Evolutionary conservation across 2,888 invertebrate genomes (phyloP).

Genomic region (Macropis europaea): DNA sequence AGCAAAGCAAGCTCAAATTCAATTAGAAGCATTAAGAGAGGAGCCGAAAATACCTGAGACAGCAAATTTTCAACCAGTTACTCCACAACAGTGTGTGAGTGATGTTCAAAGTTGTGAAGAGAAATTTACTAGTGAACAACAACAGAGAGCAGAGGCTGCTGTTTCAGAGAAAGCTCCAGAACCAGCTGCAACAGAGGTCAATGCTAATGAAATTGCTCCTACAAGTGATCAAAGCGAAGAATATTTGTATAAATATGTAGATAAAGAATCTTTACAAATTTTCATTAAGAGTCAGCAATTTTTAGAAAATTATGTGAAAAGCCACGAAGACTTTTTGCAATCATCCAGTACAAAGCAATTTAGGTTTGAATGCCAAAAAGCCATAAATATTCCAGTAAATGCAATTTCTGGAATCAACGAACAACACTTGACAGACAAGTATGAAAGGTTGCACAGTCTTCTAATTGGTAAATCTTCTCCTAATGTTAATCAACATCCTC

Average conservation of each 20-base stretch:
- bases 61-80: background rate
- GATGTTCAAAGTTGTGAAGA: too few species aligned
- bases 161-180: too few species aligned
- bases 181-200: too few species aligned
- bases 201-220: background rate
- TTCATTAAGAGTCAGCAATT: constrained; percentile 83
- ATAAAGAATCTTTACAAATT: constrained; percentile 80
- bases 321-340: constrained; percentile 83
- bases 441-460: constrained; percentile 86
- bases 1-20: constrained; percentile 77
- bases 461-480: constrained; percentile 86
- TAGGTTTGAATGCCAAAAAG: constrained; percentile 91
- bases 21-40: constrained; percentile 47
- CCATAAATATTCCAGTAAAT: constrained; percentile 93
- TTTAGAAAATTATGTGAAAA: constrained; percentile 82
- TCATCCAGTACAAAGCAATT: constrained; percentile 87
- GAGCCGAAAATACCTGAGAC: constrained; percentile 19
- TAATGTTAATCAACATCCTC: constrained; percentile 86
- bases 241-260: constrained; percentile 35
- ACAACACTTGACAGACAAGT: constrained; percentile 88
- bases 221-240: constrained; percentile 12
- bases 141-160: too few species aligned
- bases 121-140: too few species aligned
- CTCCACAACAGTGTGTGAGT: too few species aligned
- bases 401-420: constrained; percentile 89